Conservation (phyloP, 1,140 invertebrate species). For the Zaprionus nigranus region DNA sequence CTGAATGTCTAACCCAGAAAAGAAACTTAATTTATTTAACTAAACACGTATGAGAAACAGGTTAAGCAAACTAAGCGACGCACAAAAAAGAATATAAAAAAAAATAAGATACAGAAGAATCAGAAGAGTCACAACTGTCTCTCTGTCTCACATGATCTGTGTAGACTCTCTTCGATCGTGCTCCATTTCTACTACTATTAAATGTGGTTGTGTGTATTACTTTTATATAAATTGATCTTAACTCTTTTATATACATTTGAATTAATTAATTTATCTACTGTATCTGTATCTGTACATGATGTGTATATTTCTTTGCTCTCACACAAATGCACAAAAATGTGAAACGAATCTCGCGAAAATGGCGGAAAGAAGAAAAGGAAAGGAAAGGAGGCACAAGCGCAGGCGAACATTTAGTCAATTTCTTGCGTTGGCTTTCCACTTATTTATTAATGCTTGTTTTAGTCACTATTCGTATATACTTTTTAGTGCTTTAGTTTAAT, state of each 20-base stretch:
- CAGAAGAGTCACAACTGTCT: background rate
- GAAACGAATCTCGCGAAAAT: constrained; percentile 47
- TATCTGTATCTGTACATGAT: constrained; percentile 13
- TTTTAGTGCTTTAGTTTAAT: constrained; percentile 42
- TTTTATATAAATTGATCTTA: constrained; percentile 56
- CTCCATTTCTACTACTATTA: constrained; percentile 73
- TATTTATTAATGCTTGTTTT: constrained; percentile 72
- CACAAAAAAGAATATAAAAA: background rate
- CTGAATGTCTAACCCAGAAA: constrained; percentile 69
- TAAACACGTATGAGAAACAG: constrained; percentile 12
- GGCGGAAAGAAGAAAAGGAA: background rate
- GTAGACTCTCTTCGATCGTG: constrained; percentile 13
- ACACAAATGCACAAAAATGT: constrained; percentile 35
- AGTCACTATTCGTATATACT: constrained; percentile 58
- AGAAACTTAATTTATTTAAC: constrained; percentile 53
- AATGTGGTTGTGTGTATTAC: constrained; percentile 83
- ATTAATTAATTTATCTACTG: constrained; percentile 20
- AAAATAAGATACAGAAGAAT: background rate
- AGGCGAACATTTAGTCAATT: constrained; percentile 70
- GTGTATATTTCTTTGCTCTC: constrained; percentile 37
- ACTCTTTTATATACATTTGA: constrained; percentile 52
- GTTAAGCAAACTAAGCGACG: constrained; percentile 32
- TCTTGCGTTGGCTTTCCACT: constrained; percentile 48
- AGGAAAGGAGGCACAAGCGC: constrained; percentile 37
- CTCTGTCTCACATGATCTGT: background rate